Evolutionary conservation across 2,113 vertebrate species (phyloP), one percentile per base, ranked within the genome.

Genomic region (Poicephalus meyeri): DNA sequence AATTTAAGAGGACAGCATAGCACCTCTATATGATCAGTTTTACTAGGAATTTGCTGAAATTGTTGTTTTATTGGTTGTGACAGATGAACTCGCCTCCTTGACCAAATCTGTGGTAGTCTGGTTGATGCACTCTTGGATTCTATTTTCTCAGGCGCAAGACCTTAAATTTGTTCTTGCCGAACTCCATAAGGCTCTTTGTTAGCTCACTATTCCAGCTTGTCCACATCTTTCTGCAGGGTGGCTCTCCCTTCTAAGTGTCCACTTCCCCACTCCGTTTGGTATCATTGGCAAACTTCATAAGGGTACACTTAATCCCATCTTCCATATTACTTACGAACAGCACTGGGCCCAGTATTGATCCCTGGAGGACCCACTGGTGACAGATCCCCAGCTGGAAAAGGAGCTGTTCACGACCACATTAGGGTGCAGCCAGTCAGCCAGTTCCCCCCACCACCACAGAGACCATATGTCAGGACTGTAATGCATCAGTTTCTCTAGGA

Each of bases 1-100:
- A 65, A 65, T 52, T 13, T 33, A 77, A 72, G 20, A 88, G 35
- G 24, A 72, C 17, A 44, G 50, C 37, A 42, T 0, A 79, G 31
- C 13, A 41, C 10, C 53, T 65, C 28, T 20, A 50, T 3, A 65
- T 0, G 0, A 55, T 13, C 21, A 33, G 52, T 72, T 82, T 82
- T 74, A 70, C 26, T 17, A 65, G 39, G 11, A 80, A 8, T 37
- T 79, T 29, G 24, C n/a, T 35, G 20, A 13, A 16, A 6, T 46
- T 77, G 5, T 60, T 80, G 39, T 35, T 79, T 80, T 56, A 35
- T 0, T 72, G 53, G 17, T 23, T 77, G 31, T 17, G 61, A 56
- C 1, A 6, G 29, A 37, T 7, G 16, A 20, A 41, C 35, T n/a
- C 3, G 7, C 46, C 24, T 41, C 42, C 42, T 49, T 64, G 20